Base-by-base conservation (phyloP, 2,113 vertebrate species). In the Rutilus rutilus region DNA sequence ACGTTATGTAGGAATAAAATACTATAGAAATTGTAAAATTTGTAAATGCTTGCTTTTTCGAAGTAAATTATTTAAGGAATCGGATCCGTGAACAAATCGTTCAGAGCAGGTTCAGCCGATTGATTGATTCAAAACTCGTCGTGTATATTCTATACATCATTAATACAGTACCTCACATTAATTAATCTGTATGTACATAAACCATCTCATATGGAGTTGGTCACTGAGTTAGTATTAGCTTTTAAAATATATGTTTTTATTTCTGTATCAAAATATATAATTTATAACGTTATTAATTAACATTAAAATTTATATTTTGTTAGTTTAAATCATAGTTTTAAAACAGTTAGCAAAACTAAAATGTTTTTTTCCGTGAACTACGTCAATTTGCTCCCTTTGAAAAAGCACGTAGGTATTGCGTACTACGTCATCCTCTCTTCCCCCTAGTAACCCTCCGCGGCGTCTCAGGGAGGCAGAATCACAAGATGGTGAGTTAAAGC, bases 401-500 rank as follows among this genome's bases (percentile, higher is more conserved):
- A 42, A 42, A 21, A 10, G 15, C 5, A 62, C 64, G 73, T 93
- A 33, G 45, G 90, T 89, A 86, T 47, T 92, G 89, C 83, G 85
- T 79, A 57, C 10, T 25, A 93, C 93, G 93, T 93, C 92, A 93
- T 15, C 39, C 45, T 54, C 42, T 27, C 78, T 57, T 79, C 69
- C 78, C 93, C 94, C 89, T 95, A 94, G 95, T 95, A 93, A 95
- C 95, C 91, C 90, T 91, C 90, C 78, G 91, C 87, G 90, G 94
- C 94, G 94, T 95, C 94, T 95, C 92, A 89, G 92, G 89, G 92
- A 93, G 90, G 80, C 86, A 87, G 86, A 91, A 91, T 90, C 91
- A 93, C 93, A 95, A 95, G 93, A 96, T 96, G 95, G 95, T 96
- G 94, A 95, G 95, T 94, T 86, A 83, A 87, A 87, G 27, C 83